Base-by-base conservation (phyloP, 2,797 vertebrate species). In the Periparus ater region DNA sequence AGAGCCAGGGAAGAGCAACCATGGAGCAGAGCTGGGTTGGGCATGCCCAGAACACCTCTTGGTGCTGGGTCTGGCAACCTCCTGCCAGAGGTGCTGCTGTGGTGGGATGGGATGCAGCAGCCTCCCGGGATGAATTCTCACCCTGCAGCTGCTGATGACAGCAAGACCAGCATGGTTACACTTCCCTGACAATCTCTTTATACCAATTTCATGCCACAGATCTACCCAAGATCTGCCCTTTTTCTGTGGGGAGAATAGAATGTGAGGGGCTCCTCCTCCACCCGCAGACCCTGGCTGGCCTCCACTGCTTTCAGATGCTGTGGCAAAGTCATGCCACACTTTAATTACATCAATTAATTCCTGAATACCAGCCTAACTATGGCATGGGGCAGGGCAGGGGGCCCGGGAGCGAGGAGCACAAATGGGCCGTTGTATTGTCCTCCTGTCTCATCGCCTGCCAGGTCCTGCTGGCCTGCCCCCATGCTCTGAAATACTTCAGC, bases 261-360 rank as follows among this genome's bases (percentile, higher is more conserved):
- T 4, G 17, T 3, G 6, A 93, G 71, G 84, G 81, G 86, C 80
- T 95, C 87, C 93, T 94, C 88, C 75, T 92, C 79, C 50, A 42
- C 80, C 61, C 34, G 0, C 75, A 85, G 73, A 61, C 66, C 60
- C 78, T 97, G 96, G 95, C 93, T 67, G 0, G 1, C 71, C 0
- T 90, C 96, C 91, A 88, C 88, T 0, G 14, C 34, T 79, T 94
- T 93, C 0, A 3, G 89, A 92, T 83, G 89, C 88, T 3, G 0
- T 84, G 92, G 90, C 92, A 96, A 88, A 96, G 95, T 95, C 95
- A 83, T 85, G 86, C 83, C 93, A 95, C 93, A 93, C 85, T 96
- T 94, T 88, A 96, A 96, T 97, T 94, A 75, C 82, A 91, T 80
- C 89, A 93, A 93, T 96, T 93, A 91, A 91, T 95, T 86, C 89